A percentile compares a stretch with the other conserved stretches of the same genome.
phyloP scores from a whole-genome alignment of 2,797 vertebrate genomes.

The Pantherophis vulpinus region DNA sequence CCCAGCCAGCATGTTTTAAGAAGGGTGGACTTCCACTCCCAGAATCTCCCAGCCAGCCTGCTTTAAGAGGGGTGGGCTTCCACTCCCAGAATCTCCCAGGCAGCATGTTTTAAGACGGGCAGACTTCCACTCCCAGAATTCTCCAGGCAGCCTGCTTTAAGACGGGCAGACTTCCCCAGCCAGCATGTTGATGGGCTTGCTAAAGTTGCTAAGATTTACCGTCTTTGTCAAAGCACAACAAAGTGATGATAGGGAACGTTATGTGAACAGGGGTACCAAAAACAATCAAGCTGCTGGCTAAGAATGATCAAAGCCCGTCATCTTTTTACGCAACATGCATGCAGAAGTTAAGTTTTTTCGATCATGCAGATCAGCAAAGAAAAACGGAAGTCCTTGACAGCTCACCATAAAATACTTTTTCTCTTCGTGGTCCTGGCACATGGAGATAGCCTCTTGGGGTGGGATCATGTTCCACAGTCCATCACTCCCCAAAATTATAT shows the following conservation, averaged over 20 bases:
- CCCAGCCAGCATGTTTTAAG: not conserved
- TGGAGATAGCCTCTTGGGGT: conserved; percentile 90
- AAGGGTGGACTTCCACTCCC: accelerated
- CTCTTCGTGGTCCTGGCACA: conserved; percentile 93
- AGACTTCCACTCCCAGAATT: no score
- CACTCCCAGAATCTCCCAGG: not conserved
- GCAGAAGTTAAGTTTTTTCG: not conserved
- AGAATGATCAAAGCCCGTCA: not conserved
- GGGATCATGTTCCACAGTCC: conserved; percentile 99
- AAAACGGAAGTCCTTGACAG: not conserved
- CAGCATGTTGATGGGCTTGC: no score
- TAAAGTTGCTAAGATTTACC: no score
- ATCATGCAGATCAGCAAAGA: not conserved
- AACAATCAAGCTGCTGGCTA: not conserved
- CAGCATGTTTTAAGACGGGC: not conserved
- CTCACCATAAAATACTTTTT: conserved; percentile 80
- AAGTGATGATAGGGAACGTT: not conserved
- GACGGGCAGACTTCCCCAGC: accelerated
- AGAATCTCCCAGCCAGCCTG: accelerated
- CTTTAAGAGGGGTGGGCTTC: not conserved
- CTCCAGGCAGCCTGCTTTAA: not conserved
- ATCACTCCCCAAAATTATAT: conserved; percentile 94
- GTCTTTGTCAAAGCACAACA: no score
- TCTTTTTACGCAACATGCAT: not conserved
- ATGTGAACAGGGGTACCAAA: not conserved